Conservation (phyloP, 2,113 vertebrate genomes). For the Cinclus mexicanus region DNA sequence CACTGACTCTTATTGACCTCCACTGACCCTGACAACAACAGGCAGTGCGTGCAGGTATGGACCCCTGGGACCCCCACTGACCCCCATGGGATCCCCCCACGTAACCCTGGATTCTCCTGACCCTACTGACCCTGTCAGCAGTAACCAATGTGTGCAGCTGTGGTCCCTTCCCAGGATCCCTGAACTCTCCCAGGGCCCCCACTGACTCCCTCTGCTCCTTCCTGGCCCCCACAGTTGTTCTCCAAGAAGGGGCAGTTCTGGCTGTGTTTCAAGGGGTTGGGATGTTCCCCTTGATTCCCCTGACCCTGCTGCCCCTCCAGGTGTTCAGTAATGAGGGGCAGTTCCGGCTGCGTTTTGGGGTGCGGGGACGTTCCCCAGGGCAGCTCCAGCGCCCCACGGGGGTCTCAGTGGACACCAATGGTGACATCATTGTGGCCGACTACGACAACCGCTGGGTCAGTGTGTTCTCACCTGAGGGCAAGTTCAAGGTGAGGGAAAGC, state of each 20-base stretch:
- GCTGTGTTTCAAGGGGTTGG: not conserved
- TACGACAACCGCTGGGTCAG: slow-evolving; percentile 99
- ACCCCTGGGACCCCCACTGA: not conserved
- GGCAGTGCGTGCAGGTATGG: not conserved
- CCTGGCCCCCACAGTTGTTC: not conserved
- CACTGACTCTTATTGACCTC: not conserved
- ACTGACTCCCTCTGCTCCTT: not conserved
- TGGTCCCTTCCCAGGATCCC: not conserved
- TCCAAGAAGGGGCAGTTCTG: not conserved
- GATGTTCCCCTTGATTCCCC: not conserved
- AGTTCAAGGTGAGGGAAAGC: slow-evolving; percentile 89
- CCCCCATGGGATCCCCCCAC: accelerated
- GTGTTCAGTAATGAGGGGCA: slow-evolving; percentile 94
- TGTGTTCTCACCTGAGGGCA: slow-evolving; percentile 94
- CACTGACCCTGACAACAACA: not conserved
- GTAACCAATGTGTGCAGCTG: not conserved
- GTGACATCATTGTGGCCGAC: slow-evolving; percentile 95
- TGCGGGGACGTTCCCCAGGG: slow-evolving; percentile 92
- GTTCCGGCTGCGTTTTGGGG: slow-evolving; percentile 93
- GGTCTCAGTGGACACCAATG: slow-evolving; percentile 90
- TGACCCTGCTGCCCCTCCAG: slow-evolving; percentile 45
- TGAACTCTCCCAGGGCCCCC: not conserved
- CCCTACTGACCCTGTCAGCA: not conserved
- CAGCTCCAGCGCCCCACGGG: slow-evolving; percentile 96
- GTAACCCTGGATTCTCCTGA: not conserved